Evolutionary conservation across 2,888 invertebrate species (phyloP).

Genomic region (Caradrina kadenii): DNA sequence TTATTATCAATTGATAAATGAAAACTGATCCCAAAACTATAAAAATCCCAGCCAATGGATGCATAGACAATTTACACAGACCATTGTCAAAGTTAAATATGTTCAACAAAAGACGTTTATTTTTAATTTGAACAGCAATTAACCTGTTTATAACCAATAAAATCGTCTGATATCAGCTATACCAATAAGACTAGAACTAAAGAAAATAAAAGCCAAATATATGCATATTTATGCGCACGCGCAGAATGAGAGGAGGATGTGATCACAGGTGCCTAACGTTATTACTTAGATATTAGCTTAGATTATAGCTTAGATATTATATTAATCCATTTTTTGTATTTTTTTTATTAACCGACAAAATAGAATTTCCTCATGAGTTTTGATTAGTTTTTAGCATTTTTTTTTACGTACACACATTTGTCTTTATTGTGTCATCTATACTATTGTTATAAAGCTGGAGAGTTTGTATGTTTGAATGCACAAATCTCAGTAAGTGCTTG

Average conservation of each 20-base stretch:
- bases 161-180: background rate
- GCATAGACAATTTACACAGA: too few species aligned
- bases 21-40: too few species aligned
- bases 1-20: too few species aligned
- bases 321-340: background rate
- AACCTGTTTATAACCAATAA: constrained; percentile 18
- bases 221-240: constrained; percentile 19
- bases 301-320: background rate
- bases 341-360: background rate
- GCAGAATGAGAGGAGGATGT: constrained; percentile 22
- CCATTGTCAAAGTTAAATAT: constrained; percentile 1
- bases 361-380: background rate
- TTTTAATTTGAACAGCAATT: background rate
- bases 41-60: too few species aligned
- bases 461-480: too few species aligned
- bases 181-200: background rate
- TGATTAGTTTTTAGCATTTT: too few species aligned
- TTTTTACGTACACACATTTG: too few species aligned
- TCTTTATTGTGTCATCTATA: too few species aligned
- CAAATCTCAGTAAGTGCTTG: too few species aligned
- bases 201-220: constrained; percentile 31
- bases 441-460: too few species aligned
- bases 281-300: background rate
- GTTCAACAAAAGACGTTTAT: background rate
- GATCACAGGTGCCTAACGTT: constrained; percentile 3